Base-by-base conservation (phyloP, 2,113 vertebrate species). In the Plotosus lineatus region DNA sequence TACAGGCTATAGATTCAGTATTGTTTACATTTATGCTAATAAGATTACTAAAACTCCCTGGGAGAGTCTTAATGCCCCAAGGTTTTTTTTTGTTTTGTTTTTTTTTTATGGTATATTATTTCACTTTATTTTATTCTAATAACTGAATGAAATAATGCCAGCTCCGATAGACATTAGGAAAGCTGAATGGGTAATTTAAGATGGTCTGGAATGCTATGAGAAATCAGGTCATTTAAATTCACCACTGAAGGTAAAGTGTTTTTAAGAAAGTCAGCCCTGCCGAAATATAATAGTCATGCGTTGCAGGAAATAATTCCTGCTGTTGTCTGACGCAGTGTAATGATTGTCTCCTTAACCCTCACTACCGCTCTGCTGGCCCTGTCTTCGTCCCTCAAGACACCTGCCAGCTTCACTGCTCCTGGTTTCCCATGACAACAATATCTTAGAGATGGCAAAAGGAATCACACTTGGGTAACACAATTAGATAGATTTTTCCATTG, bases 401-500 rank as follows among this genome's bases (percentile, higher is more conserved):
- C 79, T 80, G 77, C 78, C 77, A 83, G 81, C 82, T 86, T 86
- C 88, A 85, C 86, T 84, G 72, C 77, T 89, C 61, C 86, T 82
- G 83, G 61, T 78, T 75, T 91, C 91, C 90, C 90, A 75, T 89
- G 91, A 92, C 90, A 88, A 85, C 85, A 90, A 86, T 88, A 88
- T 90, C 86, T 88, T 78, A 90, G 88, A 81, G 81, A 87, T 86
- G 85, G 7, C 81, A 82, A 78, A 69, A 86, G 87, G 88, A 90
- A 86, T 84, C 82, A 87, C 84, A 86, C 90, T 90, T 90, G 85
- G 86, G 88, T 5, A 88, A 88, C 86, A 83, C 91, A 93, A 93
- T 93, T 93, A 94, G 86, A 81, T 50, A 56, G 88, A 84, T 86
- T 89, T 92, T 91, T 92, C 90, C 90, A 89, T 92, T 76, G 87